Evolutionary conservation across 2,888 invertebrate genomes (phyloP).

Genomic region (Lycaena phlaeas): DNA sequence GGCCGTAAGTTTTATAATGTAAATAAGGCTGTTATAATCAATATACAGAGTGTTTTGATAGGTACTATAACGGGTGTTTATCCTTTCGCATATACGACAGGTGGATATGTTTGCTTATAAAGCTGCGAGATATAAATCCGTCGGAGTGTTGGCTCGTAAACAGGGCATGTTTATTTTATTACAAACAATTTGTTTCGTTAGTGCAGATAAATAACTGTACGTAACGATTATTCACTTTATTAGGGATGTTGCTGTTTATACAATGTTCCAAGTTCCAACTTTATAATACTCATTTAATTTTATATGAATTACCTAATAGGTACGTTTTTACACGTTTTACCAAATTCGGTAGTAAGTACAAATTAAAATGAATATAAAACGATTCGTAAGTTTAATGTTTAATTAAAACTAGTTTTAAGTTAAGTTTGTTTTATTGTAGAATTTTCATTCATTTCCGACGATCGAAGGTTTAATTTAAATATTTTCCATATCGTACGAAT

Average conservation of each 20-base stretch:
- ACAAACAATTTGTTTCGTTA: slow-evolving; percentile 28
- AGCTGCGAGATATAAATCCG: slow-evolving; percentile 41
- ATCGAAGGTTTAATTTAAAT: too few species aligned
- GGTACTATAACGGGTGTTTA: slow-evolving; percentile 21
- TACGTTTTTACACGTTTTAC: too few species aligned
- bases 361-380: too few species aligned
- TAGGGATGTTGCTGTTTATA: slow-evolving; percentile 6
- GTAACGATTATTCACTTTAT: slow-evolving; percentile 14
- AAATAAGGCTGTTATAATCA: slow-evolving; percentile 29
- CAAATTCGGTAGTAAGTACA: too few species aligned
- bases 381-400: too few species aligned
- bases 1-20: slow-evolving; percentile 16
- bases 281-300: too few species aligned
- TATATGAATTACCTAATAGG: too few species aligned
- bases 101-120: slow-evolving; percentile 40
- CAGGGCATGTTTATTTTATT: slow-evolving; percentile 45
- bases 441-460: too few species aligned
- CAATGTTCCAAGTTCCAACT: too few species aligned
- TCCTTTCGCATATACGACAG: slow-evolving; percentile 40
- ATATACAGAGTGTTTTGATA: slow-evolving; percentile 29
- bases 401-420: too few species aligned
- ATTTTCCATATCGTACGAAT: too few species aligned
- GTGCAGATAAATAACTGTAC: slow-evolving; percentile 16
- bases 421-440: too few species aligned
- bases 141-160: slow-evolving; percentile 35